These are phyloP conservation scores for Lagorchestes hirsutus DNA, from an alignment of 2,797 vertebrate genomes.

Conservation along the genomic window DNA sequence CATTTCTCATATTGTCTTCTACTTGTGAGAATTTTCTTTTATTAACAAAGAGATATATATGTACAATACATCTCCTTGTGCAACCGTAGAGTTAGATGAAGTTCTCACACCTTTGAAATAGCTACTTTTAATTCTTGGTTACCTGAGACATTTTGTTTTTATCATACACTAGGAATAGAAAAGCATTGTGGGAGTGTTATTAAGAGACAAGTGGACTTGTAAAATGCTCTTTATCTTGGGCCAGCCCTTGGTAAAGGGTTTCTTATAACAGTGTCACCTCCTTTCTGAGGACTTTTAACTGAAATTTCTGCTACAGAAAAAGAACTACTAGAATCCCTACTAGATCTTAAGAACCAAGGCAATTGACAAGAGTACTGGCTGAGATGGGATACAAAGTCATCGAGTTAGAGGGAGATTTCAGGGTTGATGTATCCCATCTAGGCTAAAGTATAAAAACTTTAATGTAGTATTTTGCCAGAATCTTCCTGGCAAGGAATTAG, in stretches of 20 bases:
- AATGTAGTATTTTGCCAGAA: accelerated
- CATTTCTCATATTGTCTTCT: accelerated
- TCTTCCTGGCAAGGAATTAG: not conserved
- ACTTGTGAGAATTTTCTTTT: not conserved
- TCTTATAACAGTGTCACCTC: not conserved
- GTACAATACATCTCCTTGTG: not conserved
- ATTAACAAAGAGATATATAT: not conserved
- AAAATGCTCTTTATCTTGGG: not conserved
- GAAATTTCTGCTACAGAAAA: slow-evolving; percentile 24
- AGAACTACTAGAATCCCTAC: not conserved
- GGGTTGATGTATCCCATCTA: accelerated
- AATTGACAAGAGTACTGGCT: not conserved
- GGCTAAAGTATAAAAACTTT: not conserved
- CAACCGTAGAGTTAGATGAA: not conserved
- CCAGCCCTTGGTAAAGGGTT: not conserved
- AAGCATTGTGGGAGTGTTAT: not conserved
- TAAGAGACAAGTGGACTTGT: not conserved
- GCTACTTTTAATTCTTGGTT: not conserved
- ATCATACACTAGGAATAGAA: not conserved
- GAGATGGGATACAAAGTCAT: not conserved
- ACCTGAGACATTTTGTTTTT: not conserved
- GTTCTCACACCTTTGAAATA: not conserved
- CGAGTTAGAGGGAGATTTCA: not conserved
- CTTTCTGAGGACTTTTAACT: not conserved
- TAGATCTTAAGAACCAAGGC: not conserved